These are phyloP conservation scores for Anomalospiza imberbis DNA, from an alignment of 2,797 vertebrate species.

Conservation along the genomic window DNA sequence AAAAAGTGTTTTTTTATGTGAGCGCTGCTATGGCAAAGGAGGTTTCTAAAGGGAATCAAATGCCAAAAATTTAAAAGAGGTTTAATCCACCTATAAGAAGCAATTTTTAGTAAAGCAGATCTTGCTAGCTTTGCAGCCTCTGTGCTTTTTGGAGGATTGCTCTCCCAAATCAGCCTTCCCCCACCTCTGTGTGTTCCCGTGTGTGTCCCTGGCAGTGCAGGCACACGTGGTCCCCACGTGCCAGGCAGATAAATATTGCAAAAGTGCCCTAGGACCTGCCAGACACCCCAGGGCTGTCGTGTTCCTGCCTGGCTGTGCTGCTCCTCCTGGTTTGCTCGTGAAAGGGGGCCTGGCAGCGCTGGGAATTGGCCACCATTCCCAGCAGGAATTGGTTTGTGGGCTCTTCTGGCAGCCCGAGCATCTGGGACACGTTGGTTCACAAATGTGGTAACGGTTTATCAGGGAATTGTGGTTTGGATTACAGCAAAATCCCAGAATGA, in stretches of 20 bases:
- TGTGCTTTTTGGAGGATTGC: neutral
- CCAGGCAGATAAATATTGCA: neutral
- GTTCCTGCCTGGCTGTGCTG: neutral
- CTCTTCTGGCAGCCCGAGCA: neutral
- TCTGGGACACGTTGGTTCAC: neutral
- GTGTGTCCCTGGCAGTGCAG: neutral
- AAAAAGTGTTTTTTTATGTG: neutral
- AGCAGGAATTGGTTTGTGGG: neutral
- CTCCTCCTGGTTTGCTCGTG: neutral
- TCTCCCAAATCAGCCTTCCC: neutral
- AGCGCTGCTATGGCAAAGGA: neutral
- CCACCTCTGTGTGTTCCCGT: fast-evolving
- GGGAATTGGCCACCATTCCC: neutral
- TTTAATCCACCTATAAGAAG: neutral
- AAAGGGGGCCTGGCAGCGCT: neutral
- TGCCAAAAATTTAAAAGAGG: neutral
- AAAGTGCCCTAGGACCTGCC: neutral
- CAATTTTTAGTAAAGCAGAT: neutral
- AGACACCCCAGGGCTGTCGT: neutral
- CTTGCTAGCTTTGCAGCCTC: neutral
- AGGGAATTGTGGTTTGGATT: slow-evolving; percentile 52
- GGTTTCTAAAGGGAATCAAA: neutral
- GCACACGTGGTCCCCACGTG: fast-evolving
- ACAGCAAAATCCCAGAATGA: slow-evolving; percentile 8
- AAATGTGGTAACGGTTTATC: neutral